Percentiles rank a stretch among this genome's conserved stretches.
These are phyloP conservation scores for Dreissena polymorpha DNA, from an alignment of 1,140 invertebrate species.

Conservation along the genomic window DNA sequence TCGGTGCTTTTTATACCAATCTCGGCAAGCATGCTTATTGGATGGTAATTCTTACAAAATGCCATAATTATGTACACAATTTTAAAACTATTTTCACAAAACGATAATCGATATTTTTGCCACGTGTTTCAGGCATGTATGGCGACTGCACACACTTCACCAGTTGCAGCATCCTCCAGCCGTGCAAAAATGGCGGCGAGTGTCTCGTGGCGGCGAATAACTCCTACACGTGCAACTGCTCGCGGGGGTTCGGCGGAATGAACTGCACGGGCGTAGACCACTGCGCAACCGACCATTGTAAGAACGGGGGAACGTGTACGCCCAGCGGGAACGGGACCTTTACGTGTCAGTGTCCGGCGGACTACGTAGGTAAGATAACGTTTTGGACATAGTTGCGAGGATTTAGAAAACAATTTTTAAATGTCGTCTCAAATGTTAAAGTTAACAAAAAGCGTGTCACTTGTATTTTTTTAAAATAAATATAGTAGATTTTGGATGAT, in stretches of 20 bases:
- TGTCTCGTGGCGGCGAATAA: slow-evolving; percentile 35
- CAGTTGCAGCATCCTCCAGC: slow-evolving; percentile 40
- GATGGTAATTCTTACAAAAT: too few species aligned
- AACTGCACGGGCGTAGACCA: slow-evolving; percentile 64
- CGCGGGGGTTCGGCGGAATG: slow-evolving; percentile 59
- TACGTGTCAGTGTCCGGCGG: slow-evolving; percentile 72
- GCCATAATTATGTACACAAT: too few species aligned
- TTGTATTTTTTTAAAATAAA: too few species aligned
- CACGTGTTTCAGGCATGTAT: slow-evolving; percentile 34
- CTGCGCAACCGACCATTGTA: slow-evolving; percentile 62
- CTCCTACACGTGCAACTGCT: slow-evolving; percentile 62
- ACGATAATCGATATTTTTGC: too few species aligned
- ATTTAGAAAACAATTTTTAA: too few species aligned
- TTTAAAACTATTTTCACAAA: too few species aligned
- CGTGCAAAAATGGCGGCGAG: slow-evolving; percentile 40
- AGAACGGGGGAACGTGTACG: slow-evolving; percentile 64
- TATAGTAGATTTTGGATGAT: too few species aligned
- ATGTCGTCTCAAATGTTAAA: too few species aligned
- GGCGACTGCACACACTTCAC: slow-evolving; percentile 40
- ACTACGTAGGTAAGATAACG: slow-evolving; percentile 69
- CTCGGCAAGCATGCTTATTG: too few species aligned
- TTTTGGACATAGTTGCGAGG: too few species aligned
- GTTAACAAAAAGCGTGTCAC: too few species aligned
- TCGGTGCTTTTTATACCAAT: too few species aligned
- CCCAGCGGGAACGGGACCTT: slow-evolving; percentile 60